A percentile compares a stretch with the other conserved stretches of the same genome.
These are phyloP conservation scores for Syndactyla subalaris DNA, from an alignment of 2,797 vertebrate genomes.

Conservation along the genomic window DNA sequence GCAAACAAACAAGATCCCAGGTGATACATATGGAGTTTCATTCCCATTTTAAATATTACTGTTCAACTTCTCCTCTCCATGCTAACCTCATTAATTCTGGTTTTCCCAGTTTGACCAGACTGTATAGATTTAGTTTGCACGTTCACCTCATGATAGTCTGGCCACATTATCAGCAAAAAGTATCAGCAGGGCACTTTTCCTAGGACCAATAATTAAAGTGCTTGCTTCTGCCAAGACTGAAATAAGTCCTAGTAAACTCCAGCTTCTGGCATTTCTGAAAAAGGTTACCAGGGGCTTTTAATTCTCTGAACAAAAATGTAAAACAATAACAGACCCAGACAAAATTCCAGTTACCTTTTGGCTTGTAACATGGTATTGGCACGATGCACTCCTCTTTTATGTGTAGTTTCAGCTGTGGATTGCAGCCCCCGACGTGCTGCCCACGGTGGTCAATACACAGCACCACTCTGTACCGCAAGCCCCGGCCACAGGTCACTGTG, in stretches of 20 bases:
- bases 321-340: slow-evolving; percentile 29
- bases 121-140: background rate
- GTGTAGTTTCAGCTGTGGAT: slow-evolving; percentile 85
- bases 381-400: slow-evolving; percentile 93
- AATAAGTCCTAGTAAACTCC: slow-evolving; percentile 37
- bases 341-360: slow-evolving; percentile 81
- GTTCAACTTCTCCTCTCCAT: background rate
- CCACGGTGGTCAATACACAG: slow-evolving; percentile 90
- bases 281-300: slow-evolving; percentile 54
- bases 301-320: slow-evolving; percentile 29
- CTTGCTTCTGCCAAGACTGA: slow-evolving; percentile 31
- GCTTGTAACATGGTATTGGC: slow-evolving; percentile 87
- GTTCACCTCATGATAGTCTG: background rate
- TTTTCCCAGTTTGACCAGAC: background rate
- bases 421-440: slow-evolving; percentile 90
- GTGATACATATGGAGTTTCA: background rate
- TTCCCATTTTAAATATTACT: background rate
- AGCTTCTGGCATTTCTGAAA: slow-evolving; percentile 54
- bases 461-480: slow-evolving; percentile 90
- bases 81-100: background rate
- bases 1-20: background rate
- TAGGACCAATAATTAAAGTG: slow-evolving; percentile 42
- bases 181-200: slow-evolving; percentile 33
- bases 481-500: slow-evolving; percentile 91
- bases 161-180: slow-evolving; percentile 34